Base-by-base conservation (phyloP, 2,797 vertebrate genomes). In the Emydoidea blandingii region DNA sequence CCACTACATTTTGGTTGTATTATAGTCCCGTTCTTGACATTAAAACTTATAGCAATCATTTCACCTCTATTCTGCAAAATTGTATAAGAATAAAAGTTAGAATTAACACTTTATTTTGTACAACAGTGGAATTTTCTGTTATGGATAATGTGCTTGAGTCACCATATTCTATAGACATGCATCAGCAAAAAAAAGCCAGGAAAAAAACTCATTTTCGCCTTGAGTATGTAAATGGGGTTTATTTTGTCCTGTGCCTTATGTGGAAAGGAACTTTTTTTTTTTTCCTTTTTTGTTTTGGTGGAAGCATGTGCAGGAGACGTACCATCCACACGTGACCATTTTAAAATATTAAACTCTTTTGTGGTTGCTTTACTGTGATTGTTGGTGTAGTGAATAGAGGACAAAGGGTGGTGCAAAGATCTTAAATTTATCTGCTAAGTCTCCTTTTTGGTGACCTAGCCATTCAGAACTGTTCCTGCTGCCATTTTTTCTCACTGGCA, bases 221-320 rank as follows among this genome's bases (percentile, higher is more conserved):
- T 96, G 83, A 98, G 94, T 98, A 97, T 98, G 97, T 99, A 98
- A 98, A 97, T 98, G 98, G 98, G 98, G 98, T 99, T 99, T 98
- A 98, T 99, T 99, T 99, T 99, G 99, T 99, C 99, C 99, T 99
- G 99, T 99, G 99, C 99, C 99, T 99, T 99, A 99, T 97, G 98
- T 99, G 99, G 98, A 99, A 99, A 98, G 98, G 98, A 98, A 98
- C 97, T 96, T 89, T 86, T 89, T 89, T 86, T 89, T 52, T 82
- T n/a, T 76, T 47, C 37, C 83, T 34, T 81, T 53, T 89, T 85
- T 90, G 90, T 96, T 96, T 91, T 95, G 97, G 96, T 97, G 97
- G 97, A 97, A 98, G 98, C 98, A 97, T 97, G 97, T 97, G 97
- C 96, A 97, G 98, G 97, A 98, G 97, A 94, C 93, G 52, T 94